Evolutionary conservation across 2,888 invertebrate genomes (phyloP), one percentile per base, ranked within the genome.

Genomic region (Rhopalosiphum nymphaeae): DNA sequence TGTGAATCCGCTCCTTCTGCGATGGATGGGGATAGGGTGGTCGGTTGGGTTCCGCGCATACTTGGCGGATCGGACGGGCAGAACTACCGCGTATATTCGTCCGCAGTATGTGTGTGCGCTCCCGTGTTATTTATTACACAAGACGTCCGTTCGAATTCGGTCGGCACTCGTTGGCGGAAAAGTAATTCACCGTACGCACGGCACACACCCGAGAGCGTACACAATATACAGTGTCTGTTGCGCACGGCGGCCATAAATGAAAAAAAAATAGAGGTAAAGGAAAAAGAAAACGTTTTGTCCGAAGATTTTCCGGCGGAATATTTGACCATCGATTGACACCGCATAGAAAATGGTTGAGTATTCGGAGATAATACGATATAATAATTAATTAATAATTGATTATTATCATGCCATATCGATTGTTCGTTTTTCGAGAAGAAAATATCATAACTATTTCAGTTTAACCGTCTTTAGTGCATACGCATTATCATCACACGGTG

Each of bases 121-220:
- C 42, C 29, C 86, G 61, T 46, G 90, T 90, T 90, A 90, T 90
- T 90, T 90, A 90, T 90, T 61, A 46, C 90, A 46, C 25, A 44
- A 67, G 46, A 61, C 25, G 90, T 67, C 90, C 61, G 89, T 90
- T 67, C n/a, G 46, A 36, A 46, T 78, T 29, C 49, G 25, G 44
- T 9, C 13, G 61, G 13, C 61, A 46, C n/a, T 56, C 44, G n/a
- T 25, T 86, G 44, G 46, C 44, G 29, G n/a, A 46, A 61, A 67
- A 67, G 61, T 57, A 67, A 90, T 90, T 90, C 90, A 46, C 46
- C 21, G 61, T 61, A n/a, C 44, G 29, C 44, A 85, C 44, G 44
- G 29, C 44, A 85, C 44, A 85, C 85, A 42, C 44, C 85, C 25
- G 11, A 29, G 42, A 85, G 44, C 11, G 44, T 44, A 85, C 44